Conservation (phyloP, 53 echinoderm and acorn worm genomes). For the Apostichopus leukothele region DNA sequence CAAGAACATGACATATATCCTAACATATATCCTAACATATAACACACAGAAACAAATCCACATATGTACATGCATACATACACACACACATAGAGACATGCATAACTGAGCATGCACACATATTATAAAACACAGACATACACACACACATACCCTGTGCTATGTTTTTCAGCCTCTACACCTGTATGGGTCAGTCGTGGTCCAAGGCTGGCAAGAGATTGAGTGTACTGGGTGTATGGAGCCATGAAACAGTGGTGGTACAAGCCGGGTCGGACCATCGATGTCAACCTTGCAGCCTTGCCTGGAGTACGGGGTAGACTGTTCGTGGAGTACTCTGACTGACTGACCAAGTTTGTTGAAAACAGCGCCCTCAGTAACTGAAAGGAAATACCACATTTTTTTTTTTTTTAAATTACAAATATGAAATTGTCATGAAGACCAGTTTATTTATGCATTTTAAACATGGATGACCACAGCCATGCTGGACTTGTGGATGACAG, state of each 20-base stretch:
- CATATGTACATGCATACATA: no score
- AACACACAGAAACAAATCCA: no score
- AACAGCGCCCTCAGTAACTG: conserved; percentile 80
- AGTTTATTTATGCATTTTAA: no score
- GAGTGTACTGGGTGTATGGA: conserved; percentile 94
- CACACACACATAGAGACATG: no score
- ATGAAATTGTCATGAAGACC: no score
- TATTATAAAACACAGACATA: neutral
- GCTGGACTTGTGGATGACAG: no score
- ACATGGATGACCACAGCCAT: no score
- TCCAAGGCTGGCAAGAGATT: conserved; percentile 79
- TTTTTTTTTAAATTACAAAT: no score
- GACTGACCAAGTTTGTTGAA: conserved; percentile 90
- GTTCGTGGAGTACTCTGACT: conserved; percentile 69
- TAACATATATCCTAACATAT: no score
- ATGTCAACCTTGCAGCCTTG: conserved; percentile 87
- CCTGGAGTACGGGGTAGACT: conserved; percentile 69
- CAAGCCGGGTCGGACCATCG: conserved; percentile 89
- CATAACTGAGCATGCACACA: no score
- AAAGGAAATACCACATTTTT: neutral
- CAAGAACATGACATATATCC: no score
- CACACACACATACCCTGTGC: conserved; percentile 60
- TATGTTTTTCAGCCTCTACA: conserved; percentile 61
- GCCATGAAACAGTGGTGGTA: conserved; percentile 95
- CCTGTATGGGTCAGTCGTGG: conserved; percentile 66